A percentile compares a stretch with the other conserved stretches of the same genome.
These are phyloP conservation scores for Nyctalus aviator DNA, from an alignment of 2,797 vertebrate species.

Conservation along the genomic window DNA sequence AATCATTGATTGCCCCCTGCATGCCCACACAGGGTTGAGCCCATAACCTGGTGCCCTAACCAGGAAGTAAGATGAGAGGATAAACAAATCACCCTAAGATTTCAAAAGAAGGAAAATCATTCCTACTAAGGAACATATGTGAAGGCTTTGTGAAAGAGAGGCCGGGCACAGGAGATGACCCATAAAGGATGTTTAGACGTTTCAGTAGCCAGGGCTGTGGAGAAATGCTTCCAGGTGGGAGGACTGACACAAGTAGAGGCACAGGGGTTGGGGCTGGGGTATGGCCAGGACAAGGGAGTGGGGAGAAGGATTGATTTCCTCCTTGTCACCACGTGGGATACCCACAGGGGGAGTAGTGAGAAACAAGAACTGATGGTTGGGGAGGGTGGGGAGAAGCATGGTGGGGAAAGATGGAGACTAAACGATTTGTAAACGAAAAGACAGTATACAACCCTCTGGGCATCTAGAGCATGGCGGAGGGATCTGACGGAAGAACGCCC, in stretches of 20 bases:
- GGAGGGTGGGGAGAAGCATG: not conserved
- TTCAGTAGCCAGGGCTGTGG: not conserved
- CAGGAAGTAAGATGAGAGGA: not conserved
- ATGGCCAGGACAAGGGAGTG: not conserved
- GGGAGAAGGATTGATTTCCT: not conserved
- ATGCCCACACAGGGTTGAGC: no score
- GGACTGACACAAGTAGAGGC: not conserved
- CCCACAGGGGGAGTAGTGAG: not conserved
- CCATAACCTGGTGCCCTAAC: no score
- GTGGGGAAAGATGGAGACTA: not conserved
- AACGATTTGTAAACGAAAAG: not conserved
- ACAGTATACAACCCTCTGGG: not conserved
- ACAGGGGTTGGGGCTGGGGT: no score
- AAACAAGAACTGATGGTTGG: not conserved
- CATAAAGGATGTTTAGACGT: rapidly evolving
- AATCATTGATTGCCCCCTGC: no score
- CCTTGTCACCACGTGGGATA: not conserved
- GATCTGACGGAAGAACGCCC: not conserved
- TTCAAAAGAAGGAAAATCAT: not conserved
- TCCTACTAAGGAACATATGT: not conserved
- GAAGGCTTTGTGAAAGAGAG: not conserved
- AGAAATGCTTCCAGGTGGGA: not conserved
- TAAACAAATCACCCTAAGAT: not conserved
- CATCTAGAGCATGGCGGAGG: not conserved
- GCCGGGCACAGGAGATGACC: not conserved